Evolutionary conservation across 30 jellyfish, hydroid and myxozoan species (phyloP).

Genomic region (Chrysaora quinquecirrha): DNA sequence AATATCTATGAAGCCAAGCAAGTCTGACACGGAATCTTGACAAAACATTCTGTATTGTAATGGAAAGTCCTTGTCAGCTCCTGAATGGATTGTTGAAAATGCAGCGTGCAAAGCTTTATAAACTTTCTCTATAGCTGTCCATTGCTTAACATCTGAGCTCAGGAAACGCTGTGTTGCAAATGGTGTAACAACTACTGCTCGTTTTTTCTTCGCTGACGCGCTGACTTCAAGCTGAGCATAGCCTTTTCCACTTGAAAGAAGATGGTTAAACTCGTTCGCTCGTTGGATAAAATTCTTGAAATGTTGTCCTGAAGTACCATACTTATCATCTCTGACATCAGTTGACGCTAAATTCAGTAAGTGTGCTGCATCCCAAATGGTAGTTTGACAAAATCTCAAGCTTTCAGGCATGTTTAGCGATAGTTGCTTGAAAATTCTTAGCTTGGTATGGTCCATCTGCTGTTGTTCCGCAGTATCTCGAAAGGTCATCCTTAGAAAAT

Average conservation of each 20-base stretch:
- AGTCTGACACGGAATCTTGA: background rate
- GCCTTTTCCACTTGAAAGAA: background rate
- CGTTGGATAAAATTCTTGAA: background rate
- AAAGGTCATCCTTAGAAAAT: background rate
- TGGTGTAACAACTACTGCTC: background rate
- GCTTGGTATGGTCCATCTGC: background rate
- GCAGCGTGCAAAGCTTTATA: background rate
- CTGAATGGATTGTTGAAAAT: background rate
- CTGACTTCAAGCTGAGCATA: background rate
- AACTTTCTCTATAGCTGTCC: background rate
- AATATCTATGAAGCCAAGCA: background rate
- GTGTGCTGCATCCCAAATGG: background rate
- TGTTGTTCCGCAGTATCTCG: background rate
- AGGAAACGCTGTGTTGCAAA: background rate
- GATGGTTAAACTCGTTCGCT: background rate
- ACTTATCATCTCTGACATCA: background rate
- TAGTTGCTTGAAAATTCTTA: background rate
- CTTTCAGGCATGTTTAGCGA: background rate
- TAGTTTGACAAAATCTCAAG: background rate
- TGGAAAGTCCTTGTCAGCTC: background rate
- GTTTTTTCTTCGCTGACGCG: background rate
- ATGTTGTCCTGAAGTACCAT: background rate
- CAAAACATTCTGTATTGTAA: background rate
- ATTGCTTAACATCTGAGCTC: background rate
- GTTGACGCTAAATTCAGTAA: background rate